Percentiles rank a stretch among this genome's conserved stretches.
These are phyloP conservation scores for Lithobates pipiens DNA, from an alignment of 2,797 vertebrate species.

Conservation along the genomic window DNA sequence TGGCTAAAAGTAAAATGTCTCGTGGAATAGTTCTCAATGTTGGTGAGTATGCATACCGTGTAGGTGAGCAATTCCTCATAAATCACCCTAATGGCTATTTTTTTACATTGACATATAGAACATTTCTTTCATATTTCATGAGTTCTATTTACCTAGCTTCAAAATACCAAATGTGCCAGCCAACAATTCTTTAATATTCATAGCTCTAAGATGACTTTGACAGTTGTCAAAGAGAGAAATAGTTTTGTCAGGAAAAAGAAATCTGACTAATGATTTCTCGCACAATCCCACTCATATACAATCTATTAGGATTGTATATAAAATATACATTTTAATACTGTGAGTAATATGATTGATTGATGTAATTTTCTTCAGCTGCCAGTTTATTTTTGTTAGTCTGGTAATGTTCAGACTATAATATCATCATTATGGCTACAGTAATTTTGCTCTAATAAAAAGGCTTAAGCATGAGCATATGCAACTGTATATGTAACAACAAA, in stretches of 20 bases:
- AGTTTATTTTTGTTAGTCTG: constrained; percentile 50
- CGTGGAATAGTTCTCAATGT: neutral
- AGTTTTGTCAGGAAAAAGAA: constrained; percentile 71
- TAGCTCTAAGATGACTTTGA: constrained; percentile 74
- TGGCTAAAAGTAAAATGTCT: neutral
- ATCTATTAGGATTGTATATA: constrained; percentile 66
- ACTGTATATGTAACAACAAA: constrained; percentile 26
- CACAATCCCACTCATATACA: constrained; percentile 62
- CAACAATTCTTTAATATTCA: constrained; percentile 80
- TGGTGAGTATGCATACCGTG: constrained; percentile 65
- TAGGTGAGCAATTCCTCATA: constrained; percentile 74
- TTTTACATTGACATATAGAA: constrained; percentile 71
- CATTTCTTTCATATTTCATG: constrained; percentile 80
- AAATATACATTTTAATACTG: constrained; percentile 64
- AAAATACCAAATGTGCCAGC: constrained; percentile 76
- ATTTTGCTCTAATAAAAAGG: constrained; percentile 39
- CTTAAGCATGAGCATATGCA: constrained; percentile 32
- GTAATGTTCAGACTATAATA: constrained; percentile 49
- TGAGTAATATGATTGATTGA: constrained; percentile 57
- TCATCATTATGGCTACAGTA: constrained; percentile 48
- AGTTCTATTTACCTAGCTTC: constrained; percentile 79
- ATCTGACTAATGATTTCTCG: constrained; percentile 70
- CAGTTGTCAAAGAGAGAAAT: constrained; percentile 79
- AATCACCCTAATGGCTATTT: constrained; percentile 77
- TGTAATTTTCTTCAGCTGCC: constrained; percentile 45